Evolutionary conservation across 2,113 vertebrate species (phyloP), one percentile per base, ranked within the genome.

Genomic region (Poecilia latipinna): DNA sequence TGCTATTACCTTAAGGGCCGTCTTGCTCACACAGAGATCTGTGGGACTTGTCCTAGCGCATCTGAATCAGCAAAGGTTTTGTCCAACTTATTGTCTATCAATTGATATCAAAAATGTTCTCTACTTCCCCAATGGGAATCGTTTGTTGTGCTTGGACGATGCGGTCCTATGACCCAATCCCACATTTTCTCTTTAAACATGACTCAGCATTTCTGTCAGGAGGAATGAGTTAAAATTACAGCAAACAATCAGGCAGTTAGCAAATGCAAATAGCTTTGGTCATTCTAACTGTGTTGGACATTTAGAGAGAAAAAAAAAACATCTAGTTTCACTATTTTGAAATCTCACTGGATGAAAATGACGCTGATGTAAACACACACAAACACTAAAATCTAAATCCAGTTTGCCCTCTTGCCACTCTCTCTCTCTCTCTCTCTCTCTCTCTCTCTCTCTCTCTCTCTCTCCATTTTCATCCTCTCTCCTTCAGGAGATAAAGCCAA

Each of bases 401-500:
- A 63, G 82, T 78, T 67, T 57, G 63, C 75, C 77, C 61, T 83
- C 37, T 37, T 82, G 66, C 31, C 68, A 73, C 42, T 61, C 35
- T 83, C 68, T 82, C 68, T 72, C 68, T 72, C 31, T 33, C 44
- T 82, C 70, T 82, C 68, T 60, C 28, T 73, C 31, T 33, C 42
- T 63, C 44, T 83, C 68, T 80, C 65, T 60, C 28, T 73, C 28
- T 33, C 48, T 71, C 12, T 44, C 65, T 39, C 68, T 62, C 44
- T 63, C 37, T 29, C 32, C 70, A 61, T 32, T 57, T 73, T 48
- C 37, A 66, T 69, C 44, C 4, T 70, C 35, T 67, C 69, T 70
- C 70, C 71, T 83, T 57, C 24, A 79, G 74, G 85, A 87, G 85
- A 93, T 87, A 91, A 93, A 93, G 89, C 87, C 88, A 79, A 90